Conservation (phyloP, 2,797 vertebrate species). For the Pygocentrus nattereri region DNA sequence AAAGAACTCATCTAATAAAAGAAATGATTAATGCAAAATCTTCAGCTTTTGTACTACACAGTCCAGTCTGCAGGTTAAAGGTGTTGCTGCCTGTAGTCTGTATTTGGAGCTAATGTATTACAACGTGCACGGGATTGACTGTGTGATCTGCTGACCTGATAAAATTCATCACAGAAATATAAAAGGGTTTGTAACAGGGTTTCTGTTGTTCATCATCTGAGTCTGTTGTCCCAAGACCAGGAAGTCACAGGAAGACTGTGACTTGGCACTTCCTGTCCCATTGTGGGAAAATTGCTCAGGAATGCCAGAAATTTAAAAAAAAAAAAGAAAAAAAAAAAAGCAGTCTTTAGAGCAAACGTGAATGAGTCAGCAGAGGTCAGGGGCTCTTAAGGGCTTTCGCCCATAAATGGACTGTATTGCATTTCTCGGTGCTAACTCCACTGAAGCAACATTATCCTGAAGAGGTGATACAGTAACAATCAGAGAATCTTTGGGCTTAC, state of each 20-base stretch:
- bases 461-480: background rate
- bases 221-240: background rate
- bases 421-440: background rate
- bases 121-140: too few species aligned
- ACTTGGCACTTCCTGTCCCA: constrained; percentile 24
- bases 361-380: constrained; percentile 2
- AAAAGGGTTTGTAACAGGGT: background rate
- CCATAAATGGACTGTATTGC: constrained; percentile 5
- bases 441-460: background rate
- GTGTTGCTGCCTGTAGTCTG: too few species aligned
- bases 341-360: background rate
- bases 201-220: constrained; percentile 10
- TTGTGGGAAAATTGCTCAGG: background rate
- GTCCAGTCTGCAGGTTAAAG: too few species aligned
- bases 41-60: too few species aligned
- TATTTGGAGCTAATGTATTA: too few species aligned
- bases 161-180: background rate
- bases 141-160: background rate
- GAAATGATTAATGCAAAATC: too few species aligned
- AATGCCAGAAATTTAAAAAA: constrained; percentile 8
- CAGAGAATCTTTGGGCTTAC: too few species aligned
- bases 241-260: constrained; percentile 29
- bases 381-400: background rate
- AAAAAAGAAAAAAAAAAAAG: background rate
- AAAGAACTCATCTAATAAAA: too few species aligned